phyloP scores from a whole-genome alignment of 2,113 vertebrate genomes.

The Tyto alba region DNA sequence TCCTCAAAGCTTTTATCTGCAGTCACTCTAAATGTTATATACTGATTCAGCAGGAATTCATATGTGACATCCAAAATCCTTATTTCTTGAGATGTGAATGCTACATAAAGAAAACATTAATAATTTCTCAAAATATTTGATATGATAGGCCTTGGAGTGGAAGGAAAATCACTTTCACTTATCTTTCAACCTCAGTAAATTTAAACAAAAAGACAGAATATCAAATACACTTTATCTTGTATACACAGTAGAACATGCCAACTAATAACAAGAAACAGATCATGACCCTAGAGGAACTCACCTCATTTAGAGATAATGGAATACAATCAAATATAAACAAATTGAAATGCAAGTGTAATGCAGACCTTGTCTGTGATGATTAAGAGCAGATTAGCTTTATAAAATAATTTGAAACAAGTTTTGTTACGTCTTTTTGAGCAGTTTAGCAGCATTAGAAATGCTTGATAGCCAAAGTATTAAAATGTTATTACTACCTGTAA shows the following conservation, averaged over 20 bases:
- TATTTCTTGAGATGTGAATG: background rate
- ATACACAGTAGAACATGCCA: background rate
- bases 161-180: conserved; percentile 1
- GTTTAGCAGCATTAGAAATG: background rate
- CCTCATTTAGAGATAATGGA: conserved; percentile 51
- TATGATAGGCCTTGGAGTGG: background rate
- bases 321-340: conserved; percentile 27
- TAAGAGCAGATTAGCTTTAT: background rate
- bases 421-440: background rate
- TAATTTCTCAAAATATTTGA: background rate
- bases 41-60: background rate
- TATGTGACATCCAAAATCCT: background rate
- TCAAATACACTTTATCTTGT: conserved; percentile 33
- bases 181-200: conserved; percentile 13
- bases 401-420: background rate
- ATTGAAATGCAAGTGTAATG: background rate
- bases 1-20: background rate
- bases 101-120: background rate
- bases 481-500: background rate
- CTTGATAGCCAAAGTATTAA: background rate
- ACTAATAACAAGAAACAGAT: conserved; percentile 27
- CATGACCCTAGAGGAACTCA: conserved; percentile 9
- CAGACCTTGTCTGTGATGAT: background rate
- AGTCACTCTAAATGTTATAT: background rate
- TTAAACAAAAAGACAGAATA: conserved; percentile 36